These are phyloP conservation scores for Rhineura floridana DNA, from an alignment of 2,113 vertebrate genomes.

Conservation along the genomic window DNA sequence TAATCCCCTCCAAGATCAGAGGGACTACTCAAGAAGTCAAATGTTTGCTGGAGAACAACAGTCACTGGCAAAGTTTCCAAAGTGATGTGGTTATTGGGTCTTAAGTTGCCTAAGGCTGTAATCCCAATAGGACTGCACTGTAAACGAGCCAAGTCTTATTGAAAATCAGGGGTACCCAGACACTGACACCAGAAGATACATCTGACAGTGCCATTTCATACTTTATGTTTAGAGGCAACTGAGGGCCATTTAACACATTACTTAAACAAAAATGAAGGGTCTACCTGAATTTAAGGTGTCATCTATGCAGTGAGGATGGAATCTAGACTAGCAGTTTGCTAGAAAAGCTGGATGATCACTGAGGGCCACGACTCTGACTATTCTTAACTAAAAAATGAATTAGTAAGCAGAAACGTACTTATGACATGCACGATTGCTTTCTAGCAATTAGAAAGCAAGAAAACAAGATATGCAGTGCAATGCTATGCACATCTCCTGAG, in stretches of 20 bases:
- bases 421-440: conserved; percentile 21
- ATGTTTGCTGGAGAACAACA: not conserved
- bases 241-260: not conserved
- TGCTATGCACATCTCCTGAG: not conserved
- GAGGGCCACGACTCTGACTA: conserved; percentile 34
- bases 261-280: not conserved
- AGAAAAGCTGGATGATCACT: conserved; percentile 7
- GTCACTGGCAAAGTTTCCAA: not conserved
- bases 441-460: conserved; percentile 17
- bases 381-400: conserved; percentile 46
- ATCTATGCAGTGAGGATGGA: conserved; percentile 29
- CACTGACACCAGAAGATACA: not conserved
- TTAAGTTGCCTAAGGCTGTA: not conserved
- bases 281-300: not conserved
- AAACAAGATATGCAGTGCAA: not conserved
- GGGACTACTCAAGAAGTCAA: not conserved
- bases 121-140: not conserved
- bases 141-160: not conserved
- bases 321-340: conserved; percentile 33
- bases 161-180: not conserved
- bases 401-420: conserved; percentile 8
- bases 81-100: not conserved
- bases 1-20: not conserved
- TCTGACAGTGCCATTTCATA: not conserved
- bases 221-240: not conserved